phyloP scores from a whole-genome alignment of 2,888 invertebrate genomes.

The Amiota mariae region DNA sequence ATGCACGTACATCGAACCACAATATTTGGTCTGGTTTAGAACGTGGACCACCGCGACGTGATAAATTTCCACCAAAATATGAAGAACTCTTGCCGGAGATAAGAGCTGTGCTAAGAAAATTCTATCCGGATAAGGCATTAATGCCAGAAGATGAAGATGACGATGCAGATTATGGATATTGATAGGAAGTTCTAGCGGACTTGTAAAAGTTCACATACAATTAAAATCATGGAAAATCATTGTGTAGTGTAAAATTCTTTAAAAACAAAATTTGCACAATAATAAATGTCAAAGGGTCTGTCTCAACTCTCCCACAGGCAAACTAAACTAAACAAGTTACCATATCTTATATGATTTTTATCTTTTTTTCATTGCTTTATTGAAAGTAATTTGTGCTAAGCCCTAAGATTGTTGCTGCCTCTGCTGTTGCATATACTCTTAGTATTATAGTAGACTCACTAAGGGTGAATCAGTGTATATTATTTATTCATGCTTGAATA shows the following conservation, averaged over 20 bases:
- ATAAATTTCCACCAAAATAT: conserved; percentile 66
- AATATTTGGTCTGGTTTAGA: conserved; percentile 64
- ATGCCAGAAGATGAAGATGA: conserved; percentile 41
- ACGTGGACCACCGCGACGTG: conserved; percentile 68
- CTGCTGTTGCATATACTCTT: no score
- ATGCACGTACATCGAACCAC: conserved; percentile 64
- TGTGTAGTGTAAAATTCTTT: conserved; percentile 22
- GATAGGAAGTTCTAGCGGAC: no score
- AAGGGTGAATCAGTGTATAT: background rate
- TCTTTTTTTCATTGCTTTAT: no score
- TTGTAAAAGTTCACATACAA: conserved; percentile 29
- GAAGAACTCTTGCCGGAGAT: conserved; percentile 61
- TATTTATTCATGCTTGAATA: conserved; percentile 17
- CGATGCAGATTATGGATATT: conserved; percentile 39
- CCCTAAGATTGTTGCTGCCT: no score
- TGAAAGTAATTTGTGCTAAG: no score
- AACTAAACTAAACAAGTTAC: no score
- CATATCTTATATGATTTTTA: no score
- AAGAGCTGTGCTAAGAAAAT: conserved; percentile 61
- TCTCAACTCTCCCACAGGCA: background rate
- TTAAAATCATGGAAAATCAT: conserved; percentile 43
- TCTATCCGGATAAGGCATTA: conserved; percentile 60
- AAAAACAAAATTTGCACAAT: conserved; percentile 44
- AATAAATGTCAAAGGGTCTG: conserved; percentile 32
- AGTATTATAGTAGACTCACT: no score